Evolutionary conservation across 2,113 vertebrate genomes (phyloP).

Genomic region (Tragelaphus scriptus): DNA sequence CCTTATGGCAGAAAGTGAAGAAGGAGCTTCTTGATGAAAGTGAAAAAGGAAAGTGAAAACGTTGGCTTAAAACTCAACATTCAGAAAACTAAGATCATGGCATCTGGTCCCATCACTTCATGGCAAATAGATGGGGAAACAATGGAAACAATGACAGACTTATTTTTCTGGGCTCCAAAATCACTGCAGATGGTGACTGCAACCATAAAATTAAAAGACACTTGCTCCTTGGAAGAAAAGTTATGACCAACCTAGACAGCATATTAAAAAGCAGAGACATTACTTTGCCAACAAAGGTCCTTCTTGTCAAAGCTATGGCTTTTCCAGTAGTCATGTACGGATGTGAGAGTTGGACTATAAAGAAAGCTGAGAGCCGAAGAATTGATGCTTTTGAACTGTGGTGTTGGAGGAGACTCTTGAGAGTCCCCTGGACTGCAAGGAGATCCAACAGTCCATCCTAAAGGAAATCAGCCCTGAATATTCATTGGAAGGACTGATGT

Average conservation of each 20-base stretch:
- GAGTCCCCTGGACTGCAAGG: neutral
- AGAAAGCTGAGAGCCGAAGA: neutral
- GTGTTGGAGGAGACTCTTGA: neutral
- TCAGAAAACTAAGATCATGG: neutral
- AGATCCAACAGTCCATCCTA: neutral
- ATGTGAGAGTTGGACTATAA: neutral
- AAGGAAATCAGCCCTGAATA: neutral
- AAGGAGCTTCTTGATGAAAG: neutral
- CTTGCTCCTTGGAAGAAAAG: neutral
- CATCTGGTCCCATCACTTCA: neutral
- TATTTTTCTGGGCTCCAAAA: neutral
- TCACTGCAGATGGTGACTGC: neutral
- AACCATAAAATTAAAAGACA: neutral
- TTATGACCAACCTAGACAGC: neutral
- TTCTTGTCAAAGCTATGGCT: neutral
- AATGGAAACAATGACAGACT: neutral
- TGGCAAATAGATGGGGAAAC: neutral
- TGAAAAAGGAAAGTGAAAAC: neutral
- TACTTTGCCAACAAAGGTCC: neutral
- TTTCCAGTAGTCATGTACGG: neutral
- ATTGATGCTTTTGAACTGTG: neutral
- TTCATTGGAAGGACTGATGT: neutral
- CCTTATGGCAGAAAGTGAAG: neutral
- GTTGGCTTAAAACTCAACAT: neutral
- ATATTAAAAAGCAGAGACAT: neutral